Base-by-base conservation (phyloP, 2,113 vertebrate genomes). In the Centropus unirufus region DNA sequence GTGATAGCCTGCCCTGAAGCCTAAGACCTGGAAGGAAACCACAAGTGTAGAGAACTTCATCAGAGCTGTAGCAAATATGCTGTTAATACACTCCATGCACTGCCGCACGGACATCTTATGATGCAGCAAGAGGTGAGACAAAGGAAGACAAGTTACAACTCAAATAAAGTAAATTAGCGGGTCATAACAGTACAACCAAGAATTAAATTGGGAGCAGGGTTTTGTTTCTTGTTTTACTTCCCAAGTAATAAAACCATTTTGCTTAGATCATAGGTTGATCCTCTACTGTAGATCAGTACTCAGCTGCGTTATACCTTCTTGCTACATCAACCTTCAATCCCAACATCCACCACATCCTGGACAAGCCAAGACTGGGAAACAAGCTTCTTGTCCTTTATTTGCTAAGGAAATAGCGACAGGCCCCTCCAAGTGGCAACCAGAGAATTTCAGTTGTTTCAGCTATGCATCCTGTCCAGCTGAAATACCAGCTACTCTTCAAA, bases 61-160 rank as follows among this genome's bases (percentile, higher is more conserved):
- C 32, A 54, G 46, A 32, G 59, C 39, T 66, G 18, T 7, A 54
- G 62, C 27, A 82, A 39, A 40, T 21, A 16, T 1, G 8, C 24
- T 47, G 46, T 81, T 36, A 59, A 49, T 47, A n/a, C 1, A 3
- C n/a, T 49, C 42, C 40, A 5, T n/a, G 54, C 0, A 0, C 39
- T 76, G 58, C n/a, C 36, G 4, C 26, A 12, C 0, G 0, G 40
- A 32, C 20, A 12, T 39, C 32, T 47, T 14, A 10, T 1, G 39
- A 29, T 19, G 18, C 8, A 58, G 67, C 15, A 66, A 72, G 36
- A 24, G 8, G 47, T n/a, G 57, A 21, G 78, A 64, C 13, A 55
- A 64, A 42, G 57, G 8, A 68, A 5, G 46, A 47, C 47, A 47
- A 21, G 47, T 47, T 47, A 47, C 47, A 47, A 22, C 18, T 19